A percentile compares a stretch with the other conserved stretches of the same genome.
These are phyloP conservation scores for Ailurus styani DNA, from an alignment of 2,113 vertebrate species.

Conservation along the genomic window DNA sequence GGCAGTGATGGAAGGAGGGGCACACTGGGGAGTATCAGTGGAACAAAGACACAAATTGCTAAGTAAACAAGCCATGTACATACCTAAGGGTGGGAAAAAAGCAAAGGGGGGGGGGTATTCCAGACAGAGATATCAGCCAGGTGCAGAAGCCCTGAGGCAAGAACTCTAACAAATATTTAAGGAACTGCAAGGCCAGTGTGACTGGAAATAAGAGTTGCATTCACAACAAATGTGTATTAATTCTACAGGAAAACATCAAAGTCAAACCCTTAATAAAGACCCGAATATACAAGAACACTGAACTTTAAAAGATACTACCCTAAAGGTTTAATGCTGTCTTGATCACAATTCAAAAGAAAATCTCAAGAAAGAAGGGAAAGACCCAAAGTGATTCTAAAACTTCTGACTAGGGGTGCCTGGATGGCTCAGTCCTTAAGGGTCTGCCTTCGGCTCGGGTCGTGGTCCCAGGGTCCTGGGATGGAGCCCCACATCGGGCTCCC, in stretches of 20 bases:
- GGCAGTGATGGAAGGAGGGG: neutral
- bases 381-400: neutral
- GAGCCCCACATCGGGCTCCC: too few species aligned
- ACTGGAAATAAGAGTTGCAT: neutral
- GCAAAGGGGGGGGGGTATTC: neutral
- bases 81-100: neutral
- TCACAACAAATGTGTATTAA: neutral
- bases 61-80: neutral
- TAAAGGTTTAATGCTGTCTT: neutral
- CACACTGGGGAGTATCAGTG: neutral
- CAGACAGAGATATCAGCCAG: neutral
- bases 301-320: neutral
- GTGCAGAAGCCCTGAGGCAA: neutral
- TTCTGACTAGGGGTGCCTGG: neutral
- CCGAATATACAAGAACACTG: neutral
- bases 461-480: too few species aligned
- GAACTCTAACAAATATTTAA: neutral
- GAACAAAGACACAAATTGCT: neutral
- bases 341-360: neutral
- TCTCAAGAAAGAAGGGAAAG: neutral
- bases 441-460: too few species aligned
- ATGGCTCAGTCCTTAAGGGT: too few species aligned
- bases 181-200: neutral
- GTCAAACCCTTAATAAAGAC: neutral
- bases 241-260: neutral